Evolutionary conservation across 1,140 invertebrate genomes (phyloP).

Genomic region (Ceratina australensis): DNA sequence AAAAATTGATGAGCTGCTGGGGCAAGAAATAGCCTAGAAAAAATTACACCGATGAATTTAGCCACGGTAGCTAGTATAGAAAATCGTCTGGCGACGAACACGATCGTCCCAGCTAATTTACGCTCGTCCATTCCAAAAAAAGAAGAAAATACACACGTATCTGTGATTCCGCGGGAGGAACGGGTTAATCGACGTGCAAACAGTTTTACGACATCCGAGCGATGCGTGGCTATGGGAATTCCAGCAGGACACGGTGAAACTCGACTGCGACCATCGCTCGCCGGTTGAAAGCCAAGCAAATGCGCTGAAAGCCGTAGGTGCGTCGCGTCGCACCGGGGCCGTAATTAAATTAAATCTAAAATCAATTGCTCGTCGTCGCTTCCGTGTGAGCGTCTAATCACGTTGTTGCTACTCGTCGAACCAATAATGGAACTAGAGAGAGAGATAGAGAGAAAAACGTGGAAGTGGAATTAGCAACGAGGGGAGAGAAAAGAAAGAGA

Average conservation of each 20-base stretch:
- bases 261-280: not conserved
- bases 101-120: not conserved
- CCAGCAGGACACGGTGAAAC: constrained; percentile 12
- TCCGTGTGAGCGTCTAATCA: constrained; percentile 37
- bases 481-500: not conserved
- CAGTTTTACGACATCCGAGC: constrained; percentile 22
- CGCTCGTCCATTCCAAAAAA: not conserved
- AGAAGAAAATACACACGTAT: not conserved
- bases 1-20: not conserved
- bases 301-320: constrained; percentile 46
- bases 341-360: constrained; percentile 62
- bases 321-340: constrained; percentile 21
- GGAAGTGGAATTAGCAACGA: not conserved
- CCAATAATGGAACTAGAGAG: not conserved
- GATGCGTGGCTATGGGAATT: constrained; percentile 5
- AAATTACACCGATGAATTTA: not conserved
- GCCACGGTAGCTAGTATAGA: not conserved
- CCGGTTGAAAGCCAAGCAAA: constrained; percentile 28
- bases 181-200: not conserved
- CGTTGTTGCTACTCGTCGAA: not conserved
- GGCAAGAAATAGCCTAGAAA: not conserved
- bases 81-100: not conserved
- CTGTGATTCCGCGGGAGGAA: not conserved
- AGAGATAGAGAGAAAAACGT: too few species aligned
- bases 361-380: constrained; percentile 54